Percentiles rank a stretch among this genome's conserved stretches.
Evolutionary conservation across 2,888 invertebrate genomes (phyloP).

Genomic region (Danaus chrysippus): DNA sequence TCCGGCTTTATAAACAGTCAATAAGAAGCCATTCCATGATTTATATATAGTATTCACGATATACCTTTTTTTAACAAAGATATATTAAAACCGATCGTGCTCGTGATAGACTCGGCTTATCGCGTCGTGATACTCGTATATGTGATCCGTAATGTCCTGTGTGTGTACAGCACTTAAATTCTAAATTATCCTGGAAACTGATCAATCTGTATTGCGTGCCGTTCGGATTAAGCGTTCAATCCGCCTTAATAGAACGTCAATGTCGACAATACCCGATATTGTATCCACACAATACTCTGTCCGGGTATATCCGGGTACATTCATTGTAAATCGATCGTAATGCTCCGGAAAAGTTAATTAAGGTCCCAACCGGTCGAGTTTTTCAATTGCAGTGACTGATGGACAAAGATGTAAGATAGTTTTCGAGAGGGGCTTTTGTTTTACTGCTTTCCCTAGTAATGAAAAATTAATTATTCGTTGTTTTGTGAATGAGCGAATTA

Average conservation of each 20-base stretch:
- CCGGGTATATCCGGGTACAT: slow-evolving; percentile 52
- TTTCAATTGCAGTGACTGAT: slow-evolving; percentile 51
- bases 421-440: background rate
- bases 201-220: slow-evolving; percentile 4
- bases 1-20: background rate
- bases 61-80: too few species aligned
- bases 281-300: slow-evolving; percentile 61
- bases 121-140: background rate
- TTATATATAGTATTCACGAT: background rate
- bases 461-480: background rate
- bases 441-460: background rate
- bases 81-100: too few species aligned
- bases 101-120: background rate
- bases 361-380: slow-evolving; percentile 46
- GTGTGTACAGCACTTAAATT: background rate
- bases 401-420: slow-evolving; percentile 8
- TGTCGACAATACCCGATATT: slow-evolving; percentile 49
- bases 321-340: slow-evolving; percentile 54
- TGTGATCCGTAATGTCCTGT: background rate
- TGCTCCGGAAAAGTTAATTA: slow-evolving; percentile 65
- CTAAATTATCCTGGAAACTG: slow-evolving; percentile 1
- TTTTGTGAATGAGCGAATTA: background rate
- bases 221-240: slow-evolving; percentile 2
- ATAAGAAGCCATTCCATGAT: background rate
- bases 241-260: slow-evolving; percentile 7